These are phyloP conservation scores for Mus pahari DNA, from an alignment of 2,113 vertebrate species.

Conservation along the genomic window DNA sequence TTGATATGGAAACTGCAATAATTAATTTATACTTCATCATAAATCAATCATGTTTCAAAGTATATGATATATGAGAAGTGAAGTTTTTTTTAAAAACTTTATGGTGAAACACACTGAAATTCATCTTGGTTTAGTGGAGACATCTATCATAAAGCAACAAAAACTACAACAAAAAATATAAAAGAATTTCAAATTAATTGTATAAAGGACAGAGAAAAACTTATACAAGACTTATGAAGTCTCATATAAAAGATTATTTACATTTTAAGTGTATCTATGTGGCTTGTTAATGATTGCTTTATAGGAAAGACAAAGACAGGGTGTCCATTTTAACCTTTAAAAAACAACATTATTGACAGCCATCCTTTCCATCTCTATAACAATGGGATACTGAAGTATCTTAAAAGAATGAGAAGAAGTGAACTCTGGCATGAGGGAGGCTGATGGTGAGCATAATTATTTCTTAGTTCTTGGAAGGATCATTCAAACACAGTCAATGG, in stretches of 20 bases:
- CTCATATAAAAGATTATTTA: neutral
- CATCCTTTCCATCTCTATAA: conserved; percentile 1
- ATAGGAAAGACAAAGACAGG: neutral
- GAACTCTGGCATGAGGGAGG: neutral
- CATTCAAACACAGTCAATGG: neutral
- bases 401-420: conserved; percentile 6
- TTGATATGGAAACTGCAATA: neutral
- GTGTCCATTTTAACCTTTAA: conserved; percentile 56
- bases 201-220: neutral
- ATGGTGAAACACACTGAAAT: neutral
- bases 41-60: neutral
- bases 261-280: neutral
- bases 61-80: neutral
- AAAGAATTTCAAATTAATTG: neutral
- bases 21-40: neutral
- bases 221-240: neutral
- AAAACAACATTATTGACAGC: conserved; percentile 41
- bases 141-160: neutral
- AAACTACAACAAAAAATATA: neutral
- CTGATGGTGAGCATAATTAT: neutral
- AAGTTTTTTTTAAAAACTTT: neutral
- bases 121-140: neutral
- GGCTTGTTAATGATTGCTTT: neutral
- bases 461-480: conserved; percentile 14
- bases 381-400: conserved; percentile 37